Base-by-base conservation (phyloP, 2,888 invertebrate species). In the Dusona sp. region DNA sequence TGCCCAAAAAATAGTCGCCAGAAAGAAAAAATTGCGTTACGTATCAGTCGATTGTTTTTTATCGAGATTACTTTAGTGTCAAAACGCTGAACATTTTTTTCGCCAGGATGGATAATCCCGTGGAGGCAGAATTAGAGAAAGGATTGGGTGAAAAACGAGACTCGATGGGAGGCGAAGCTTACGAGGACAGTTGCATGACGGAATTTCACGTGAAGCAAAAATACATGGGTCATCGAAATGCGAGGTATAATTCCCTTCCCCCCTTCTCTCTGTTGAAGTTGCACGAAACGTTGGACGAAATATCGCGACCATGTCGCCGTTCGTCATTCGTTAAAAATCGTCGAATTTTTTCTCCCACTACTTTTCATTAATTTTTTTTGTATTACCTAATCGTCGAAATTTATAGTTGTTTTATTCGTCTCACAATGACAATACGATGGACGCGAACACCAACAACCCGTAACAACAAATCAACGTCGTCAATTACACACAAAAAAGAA, bases 151-250 rank as follows among this genome's bases (percentile, higher is more conserved):
- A 92, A 81, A 90, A 90, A 42, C 88, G 91, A 48, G 90, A 91
- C 36, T 88, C 90, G 22, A 89, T 92, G 83, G 91, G 89, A 3
- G 90, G 90, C 3, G 91, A 92, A 54, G 89, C 83, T 36, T 93
- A 91, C 45, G 91, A 92, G 51, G 92, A 92, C 29, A 85, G 88
- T 13, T 90, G 89, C 79, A 87, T 90, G 33, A 94, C 94, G 68
- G 95, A 95, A 88, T 93, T 95, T 8, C 94, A 95, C 86, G 95
- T 97, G 87, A 96, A 96, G 91, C 96, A 95, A 94, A 96, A 96
- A 91, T 98, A 96, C 92, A 95, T 95, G 75, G 98, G 98, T 1
- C 98, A 98, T 94, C 95, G 98, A 80, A 98, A 98, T 94, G 97
- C 98, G 9, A 95, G 96, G 96, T 96, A 92, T 88, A 88, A 86